Base-by-base conservation (phyloP, 2,888 invertebrate species). In the Melinaea menophilus region DNA sequence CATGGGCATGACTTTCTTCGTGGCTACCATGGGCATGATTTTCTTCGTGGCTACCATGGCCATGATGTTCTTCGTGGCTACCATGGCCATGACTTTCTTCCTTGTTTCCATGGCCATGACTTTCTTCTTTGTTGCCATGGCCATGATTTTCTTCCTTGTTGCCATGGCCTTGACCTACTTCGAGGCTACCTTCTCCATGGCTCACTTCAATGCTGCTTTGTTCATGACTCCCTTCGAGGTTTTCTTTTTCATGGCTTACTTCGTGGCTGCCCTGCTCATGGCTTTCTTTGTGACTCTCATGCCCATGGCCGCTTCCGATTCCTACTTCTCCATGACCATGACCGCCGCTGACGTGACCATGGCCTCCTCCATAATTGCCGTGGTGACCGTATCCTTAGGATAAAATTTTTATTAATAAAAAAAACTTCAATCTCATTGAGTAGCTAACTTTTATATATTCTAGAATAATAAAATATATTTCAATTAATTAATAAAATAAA, bases 361-460 rank as follows among this genome's bases (percentile, higher is more conserved):
- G 35, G 9, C 59, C 56, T 7, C 60, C 56, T 37, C 62, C 63
- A 46, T 51, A 55, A 13, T 60, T 60, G 34, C 61, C 59, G 46
- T 48, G 55, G 51, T 55, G 41, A 9, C 54, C 51, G 57, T 65
- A 55, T 37, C 63, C 67, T 59, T 11, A 56, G 34, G 2, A 34
- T 4, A 62, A 13, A 34, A 51, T 9, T 22, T 56, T 56, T 35
- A 35, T 35, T 35, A 41, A 9, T 41, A 41, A 3, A 41, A 41
- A 41, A 5, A 41, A 9, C 11, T 9, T 9, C 9, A 41, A 9
- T 41, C 41, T 41, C 41, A 41, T 9, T 9, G 7, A 9, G 9
- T 5, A 37, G 37, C 37, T 5, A 5, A 13, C 2, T n/a, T 12
- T 51, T 22, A 22, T 22, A 22, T 22, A 22, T 22, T 22, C 22